Evolutionary conservation across 2,888 invertebrate species (phyloP), one percentile per base, ranked within the genome.

Genomic region (Eremobia ochroleuca): DNA sequence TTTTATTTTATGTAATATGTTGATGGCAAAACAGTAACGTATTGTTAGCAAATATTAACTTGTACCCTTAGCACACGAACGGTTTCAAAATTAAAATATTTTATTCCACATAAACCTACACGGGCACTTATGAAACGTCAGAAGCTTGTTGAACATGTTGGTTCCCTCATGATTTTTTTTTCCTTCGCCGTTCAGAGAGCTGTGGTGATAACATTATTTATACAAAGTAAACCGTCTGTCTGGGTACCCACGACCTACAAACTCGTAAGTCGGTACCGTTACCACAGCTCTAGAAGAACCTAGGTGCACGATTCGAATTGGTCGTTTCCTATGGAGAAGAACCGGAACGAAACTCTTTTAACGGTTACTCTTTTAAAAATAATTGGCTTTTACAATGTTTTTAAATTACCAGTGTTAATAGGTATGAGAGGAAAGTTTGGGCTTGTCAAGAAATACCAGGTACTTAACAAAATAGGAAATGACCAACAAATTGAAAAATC

Each of bases 1-100:
- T 85, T 81, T 80, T 59, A 55, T 46, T 73, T 15, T 76, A 52
- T 70, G 13, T 68, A 28, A 15, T 59, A 34, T 31, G n/a, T 40
- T 15, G 28, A n/a, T 58, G 75, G 81, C 28, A 43, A 74, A 65
- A 72, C 52, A 76, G n/a, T 40, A 8, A 34, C 9, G 21, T 49
- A 40, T 31, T 58, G 28, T 58, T 21, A 34, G 21, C 21, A 13
- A 18, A 43, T 31, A n/a, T 18, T 40, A 6, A 18, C 18, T 31
- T 11, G 43, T 71, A 64, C 18, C 18, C 13, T 37, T 31, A 37
- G 21, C n/a, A 28, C 66, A 25, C 13, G 31, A 61, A 61, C 13
- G 5, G 61, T 61, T 31, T 25, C 21, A 25, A 61, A 61, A 61
- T 61, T 25, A 61, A 34, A 34, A 61, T 34, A 61, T 61, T 34